phyloP scores from a whole-genome alignment of 2,113 vertebrate species.

The Mirounga angustirostris region DNA sequence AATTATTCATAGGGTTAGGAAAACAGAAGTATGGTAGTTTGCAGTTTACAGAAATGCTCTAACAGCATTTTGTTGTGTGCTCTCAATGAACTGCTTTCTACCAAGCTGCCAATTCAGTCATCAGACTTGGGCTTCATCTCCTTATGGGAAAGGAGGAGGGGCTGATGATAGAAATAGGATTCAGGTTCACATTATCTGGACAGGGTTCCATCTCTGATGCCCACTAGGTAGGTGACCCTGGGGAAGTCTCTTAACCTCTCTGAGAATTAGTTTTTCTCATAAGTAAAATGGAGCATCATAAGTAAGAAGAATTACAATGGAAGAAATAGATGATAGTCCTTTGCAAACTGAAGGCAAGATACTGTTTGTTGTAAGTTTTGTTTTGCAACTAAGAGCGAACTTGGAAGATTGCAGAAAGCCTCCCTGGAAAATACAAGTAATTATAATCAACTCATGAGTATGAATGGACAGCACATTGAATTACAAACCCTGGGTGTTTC shows the following conservation, averaged over 20 bases:
- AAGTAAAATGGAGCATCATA: fast-evolving
- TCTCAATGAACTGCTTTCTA: background rate
- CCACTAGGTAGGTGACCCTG: background rate
- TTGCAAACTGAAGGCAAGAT: background rate
- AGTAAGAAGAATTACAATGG: background rate
- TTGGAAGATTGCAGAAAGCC: background rate
- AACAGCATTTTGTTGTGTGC: background rate
- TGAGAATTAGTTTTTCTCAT: background rate
- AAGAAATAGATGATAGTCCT: background rate
- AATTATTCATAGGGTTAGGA: background rate
- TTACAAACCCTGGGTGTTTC: background rate
- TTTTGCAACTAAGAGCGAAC: slow-evolving; percentile 11
- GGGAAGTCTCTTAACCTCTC: background rate
- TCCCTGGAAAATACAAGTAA: background rate
- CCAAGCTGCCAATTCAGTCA: background rate
- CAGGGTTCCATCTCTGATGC: background rate
- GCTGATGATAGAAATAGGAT: background rate
- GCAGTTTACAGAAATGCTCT: background rate
- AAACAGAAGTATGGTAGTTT: background rate
- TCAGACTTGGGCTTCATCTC: background rate
- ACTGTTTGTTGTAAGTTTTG: background rate
- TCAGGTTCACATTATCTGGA: background rate
- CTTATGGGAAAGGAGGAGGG: background rate
- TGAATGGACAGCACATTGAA: background rate
- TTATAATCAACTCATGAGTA: background rate